Evolutionary conservation across 2,113 vertebrate genomes (phyloP), one percentile per base, ranked within the genome.

Genomic region (Crocuta crocuta): DNA sequence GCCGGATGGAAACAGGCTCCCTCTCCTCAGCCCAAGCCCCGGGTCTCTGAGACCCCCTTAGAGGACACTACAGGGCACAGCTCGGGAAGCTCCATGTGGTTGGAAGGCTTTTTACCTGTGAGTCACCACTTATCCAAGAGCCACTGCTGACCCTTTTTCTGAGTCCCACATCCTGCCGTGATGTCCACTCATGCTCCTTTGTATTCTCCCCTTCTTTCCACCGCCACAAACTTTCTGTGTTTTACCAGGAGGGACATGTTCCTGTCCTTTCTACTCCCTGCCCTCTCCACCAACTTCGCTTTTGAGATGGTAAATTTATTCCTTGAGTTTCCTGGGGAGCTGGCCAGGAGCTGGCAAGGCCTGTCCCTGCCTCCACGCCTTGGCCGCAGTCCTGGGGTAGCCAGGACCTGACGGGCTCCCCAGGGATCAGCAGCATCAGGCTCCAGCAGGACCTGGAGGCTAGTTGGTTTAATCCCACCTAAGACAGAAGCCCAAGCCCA

Each of bases 81-180:
- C 24, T 68, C 55, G 19, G 45, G 15, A 48, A n/a, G 23, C 10
- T 53, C 31, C 26, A 19, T 4, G 19, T 48, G 80, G 1, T 4
- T 43, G n/a, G 12, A 87, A 70, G 28, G 21, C 50, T 92, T 45
- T 17, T 16, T 45, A 9, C 7, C 66, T 55, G 31, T 74, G 87
- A 9, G 33, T 81, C 9, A 50, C 82, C 45, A 19, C 16, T 55
- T 76, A 58, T 31, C 45, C 12, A 45, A 53, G 53, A n/a, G 19
- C 58, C 45, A 15, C 53, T 12, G 28, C 48, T 31, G 1, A 39
- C 71, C 10, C 28, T 10, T 33, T 2, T 61, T 73, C 24, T 0
- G 0, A 1, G n/a, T 23, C 50, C 71, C 50, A 2, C 0, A 1
- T 48, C 35, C 50, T 28, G 8, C 53, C 74, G 31, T 1, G 35